A percentile compares a stretch with the other conserved stretches of the same genome.
These are phyloP conservation scores for Pseudonaja textilis DNA, from an alignment of 2,113 vertebrate genomes.

Conservation along the genomic window DNA sequence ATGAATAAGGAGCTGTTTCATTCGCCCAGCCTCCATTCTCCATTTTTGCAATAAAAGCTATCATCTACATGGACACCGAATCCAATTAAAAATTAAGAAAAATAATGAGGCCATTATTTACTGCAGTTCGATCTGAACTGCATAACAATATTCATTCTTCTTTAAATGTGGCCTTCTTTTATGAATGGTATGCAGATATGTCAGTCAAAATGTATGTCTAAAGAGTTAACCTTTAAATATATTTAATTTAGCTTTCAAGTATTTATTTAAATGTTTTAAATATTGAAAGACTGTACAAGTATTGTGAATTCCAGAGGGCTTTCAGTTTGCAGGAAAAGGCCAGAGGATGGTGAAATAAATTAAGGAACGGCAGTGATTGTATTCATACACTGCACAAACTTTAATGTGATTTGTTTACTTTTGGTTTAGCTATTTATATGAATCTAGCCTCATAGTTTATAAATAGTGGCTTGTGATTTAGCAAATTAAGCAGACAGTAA, in stretches of 20 bases:
- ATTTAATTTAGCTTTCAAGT: not conserved
- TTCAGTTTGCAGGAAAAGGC: not conserved
- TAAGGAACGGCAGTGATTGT: not conserved
- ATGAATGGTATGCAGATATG: slow-evolving; percentile 4
- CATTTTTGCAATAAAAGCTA: slow-evolving; percentile 49
- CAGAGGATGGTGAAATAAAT: not conserved
- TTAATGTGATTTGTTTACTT: not conserved
- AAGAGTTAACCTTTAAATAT: not conserved
- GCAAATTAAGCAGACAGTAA: not conserved
- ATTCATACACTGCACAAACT: not conserved
- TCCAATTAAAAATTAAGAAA: slow-evolving; percentile 60
- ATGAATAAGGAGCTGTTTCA: slow-evolving; percentile 55
- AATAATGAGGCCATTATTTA: slow-evolving; percentile 44
- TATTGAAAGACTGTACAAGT: not conserved
- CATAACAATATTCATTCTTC: slow-evolving; percentile 29
- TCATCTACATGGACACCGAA: slow-evolving; percentile 37
- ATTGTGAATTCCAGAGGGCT: not conserved
- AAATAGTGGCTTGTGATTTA: not conserved
- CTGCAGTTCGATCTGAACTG: slow-evolving; percentile 43
- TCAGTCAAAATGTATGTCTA: slow-evolving; percentile 22
- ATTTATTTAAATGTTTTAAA: not conserved
- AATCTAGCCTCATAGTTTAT: not conserved
- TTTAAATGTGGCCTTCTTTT: slow-evolving; percentile 34
- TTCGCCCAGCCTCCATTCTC: not conserved
- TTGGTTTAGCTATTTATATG: not conserved